Evolutionary conservation across 1,140 invertebrate species (phyloP).

Genomic region (Papilio helenus): DNA sequence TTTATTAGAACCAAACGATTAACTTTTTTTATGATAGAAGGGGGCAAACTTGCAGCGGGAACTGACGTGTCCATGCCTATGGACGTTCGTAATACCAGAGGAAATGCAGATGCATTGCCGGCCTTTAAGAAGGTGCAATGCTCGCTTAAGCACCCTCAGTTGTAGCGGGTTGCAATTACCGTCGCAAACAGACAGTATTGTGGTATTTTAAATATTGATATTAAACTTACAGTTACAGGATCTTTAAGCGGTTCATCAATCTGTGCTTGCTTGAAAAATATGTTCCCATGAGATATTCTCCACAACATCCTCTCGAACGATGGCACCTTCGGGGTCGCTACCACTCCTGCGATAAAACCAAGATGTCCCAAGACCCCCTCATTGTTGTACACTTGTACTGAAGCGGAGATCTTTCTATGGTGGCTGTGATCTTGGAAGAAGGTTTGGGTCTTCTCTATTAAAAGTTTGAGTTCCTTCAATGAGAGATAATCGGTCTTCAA

Average conservation of each 20-base stretch:
- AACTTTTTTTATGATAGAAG: no score
- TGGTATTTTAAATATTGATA: not conserved
- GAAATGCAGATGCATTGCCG: no score
- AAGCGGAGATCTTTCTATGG: conserved; percentile 84
- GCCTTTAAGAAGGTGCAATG: no score
- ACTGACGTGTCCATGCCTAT: no score
- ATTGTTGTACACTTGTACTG: conserved; percentile 87
- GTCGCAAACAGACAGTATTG: no score
- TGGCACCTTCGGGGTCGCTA: conserved; percentile 87
- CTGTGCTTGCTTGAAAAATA: conserved; percentile 92
- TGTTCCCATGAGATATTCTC: conserved; percentile 93
- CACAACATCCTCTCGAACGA: conserved; percentile 93
- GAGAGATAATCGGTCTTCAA: conserved; percentile 96
- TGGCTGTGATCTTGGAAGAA: conserved; percentile 93
- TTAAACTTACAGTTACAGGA: conserved; percentile 89
- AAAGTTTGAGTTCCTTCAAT: conserved; percentile 93
- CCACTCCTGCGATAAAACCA: conserved; percentile 86
- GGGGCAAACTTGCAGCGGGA: no score
- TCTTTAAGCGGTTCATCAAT: conserved; percentile 92
- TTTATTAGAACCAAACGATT: no score
- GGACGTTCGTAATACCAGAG: no score
- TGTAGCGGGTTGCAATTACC: no score
- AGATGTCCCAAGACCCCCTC: conserved; percentile 89
- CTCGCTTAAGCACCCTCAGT: no score
- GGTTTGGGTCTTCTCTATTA: conserved; percentile 93